Percentiles rank a stretch among this genome's conserved stretches.
phyloP scores from a whole-genome alignment of 1,140 invertebrate genomes.

The Drosophila ohnishii region DNA sequence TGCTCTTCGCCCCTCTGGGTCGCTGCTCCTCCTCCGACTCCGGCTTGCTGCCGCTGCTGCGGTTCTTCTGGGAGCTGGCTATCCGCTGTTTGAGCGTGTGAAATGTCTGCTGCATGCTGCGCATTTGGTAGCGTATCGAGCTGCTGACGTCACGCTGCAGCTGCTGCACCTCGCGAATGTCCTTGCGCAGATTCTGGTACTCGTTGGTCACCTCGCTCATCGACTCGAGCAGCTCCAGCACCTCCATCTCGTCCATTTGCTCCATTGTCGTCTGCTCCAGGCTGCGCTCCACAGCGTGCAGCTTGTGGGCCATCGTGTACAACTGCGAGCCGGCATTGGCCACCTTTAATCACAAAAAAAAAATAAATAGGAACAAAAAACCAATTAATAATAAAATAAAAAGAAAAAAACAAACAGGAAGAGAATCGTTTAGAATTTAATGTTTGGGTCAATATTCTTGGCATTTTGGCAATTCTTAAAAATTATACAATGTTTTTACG shows the following conservation, averaged over 20 bases:
- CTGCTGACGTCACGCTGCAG: conserved; percentile 85
- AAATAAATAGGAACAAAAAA: not conserved
- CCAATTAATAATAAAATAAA: not conserved
- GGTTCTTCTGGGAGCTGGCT: conserved; percentile 58
- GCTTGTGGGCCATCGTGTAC: conserved; percentile 79
- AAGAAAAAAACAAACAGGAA: not conserved
- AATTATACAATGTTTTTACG: no score
- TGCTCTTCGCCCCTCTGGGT: not conserved
- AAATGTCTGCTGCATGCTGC: conserved; percentile 79
- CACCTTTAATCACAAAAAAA: conserved; percentile 44
- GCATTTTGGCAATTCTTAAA: no score
- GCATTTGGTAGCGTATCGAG: conserved; percentile 83
- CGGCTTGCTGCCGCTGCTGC: conserved; percentile 17
- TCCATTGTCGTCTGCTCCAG: conserved; percentile 74
- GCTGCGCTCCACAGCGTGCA: conserved; percentile 78
- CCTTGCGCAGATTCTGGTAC: conserved; percentile 85
- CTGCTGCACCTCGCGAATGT: conserved; percentile 85
- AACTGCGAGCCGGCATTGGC: conserved; percentile 78
- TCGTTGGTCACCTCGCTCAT: conserved; percentile 86
- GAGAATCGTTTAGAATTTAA: not conserved
- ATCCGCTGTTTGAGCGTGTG: conserved; percentile 78
- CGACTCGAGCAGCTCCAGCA: conserved; percentile 84
- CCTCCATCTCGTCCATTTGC: conserved; percentile 83
- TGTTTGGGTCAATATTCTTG: no score
- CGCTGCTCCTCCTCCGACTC: conserved; percentile 37